Base-by-base conservation (phyloP, 1,140 invertebrate species). In the Calephelis nemesis region DNA sequence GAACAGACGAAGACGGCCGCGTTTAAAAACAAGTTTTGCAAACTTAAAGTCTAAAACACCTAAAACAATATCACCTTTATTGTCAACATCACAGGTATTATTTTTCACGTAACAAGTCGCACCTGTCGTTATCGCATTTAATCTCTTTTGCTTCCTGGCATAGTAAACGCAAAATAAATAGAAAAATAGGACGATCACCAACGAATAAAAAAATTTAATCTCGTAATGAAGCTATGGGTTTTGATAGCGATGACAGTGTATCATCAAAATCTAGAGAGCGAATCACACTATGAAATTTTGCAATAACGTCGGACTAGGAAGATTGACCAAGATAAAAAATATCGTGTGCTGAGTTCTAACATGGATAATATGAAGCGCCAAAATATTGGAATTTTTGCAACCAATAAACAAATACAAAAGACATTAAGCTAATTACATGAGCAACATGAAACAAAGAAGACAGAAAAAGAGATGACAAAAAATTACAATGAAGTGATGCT, bases 241-340 rank as follows among this genome's bases (percentile, higher is more conserved):
- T 13, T 13, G 49, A 52, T 5, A 15, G 50, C 10, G 49, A 52
- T 15, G 49, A 15, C 13, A 52, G 50, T 15, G 50, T 52, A 9
- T 52, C 13, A 1, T 52, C 50, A 52, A 52, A 52, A 52, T 11
- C 8, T 9, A 15, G 30, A 15, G 30, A 30, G 30, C 30, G 50
- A 52, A 9, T 52, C 50, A 9, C 50, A 52, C 15, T 12, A 52
- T 15, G 50, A 52, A 52, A 52, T 52, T 52, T 52, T 52, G 50
- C 50, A 52, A 52, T 52, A 13, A 52, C 49, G 19, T 19, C 50
- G 15, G 15, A 4, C 50, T 52, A 19, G 50, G 50, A 52, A 52
- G 15, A 9, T 52, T 15, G 50, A 52, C 15, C 50, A 52, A 15
- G 50, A 52, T 52, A 9, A 52, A 52, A 52, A 52, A 52, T 52